phyloP scores from a whole-genome alignment of 2,888 invertebrate species.

The Andrena chrysosceles region DNA sequence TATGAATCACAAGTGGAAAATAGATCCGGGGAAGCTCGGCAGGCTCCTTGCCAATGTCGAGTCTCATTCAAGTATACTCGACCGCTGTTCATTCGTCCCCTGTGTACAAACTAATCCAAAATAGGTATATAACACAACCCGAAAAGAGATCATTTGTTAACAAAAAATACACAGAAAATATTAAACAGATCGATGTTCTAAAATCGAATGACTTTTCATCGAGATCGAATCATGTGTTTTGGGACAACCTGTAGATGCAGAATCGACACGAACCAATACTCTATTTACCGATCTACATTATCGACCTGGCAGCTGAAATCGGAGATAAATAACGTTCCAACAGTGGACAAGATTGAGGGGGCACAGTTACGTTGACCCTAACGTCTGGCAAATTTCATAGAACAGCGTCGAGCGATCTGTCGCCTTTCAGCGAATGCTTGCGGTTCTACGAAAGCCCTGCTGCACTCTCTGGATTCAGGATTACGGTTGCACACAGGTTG shows the following conservation, averaged over 20 bases:
- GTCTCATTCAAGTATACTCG: conserved; percentile 57
- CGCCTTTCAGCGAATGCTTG: conserved; percentile 12
- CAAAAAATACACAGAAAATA: too few relatives aligned
- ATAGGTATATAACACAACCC: not conserved
- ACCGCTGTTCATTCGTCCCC: not conserved
- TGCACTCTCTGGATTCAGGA: conserved; percentile 4
- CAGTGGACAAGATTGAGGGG: not conserved
- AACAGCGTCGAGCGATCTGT: not conserved
- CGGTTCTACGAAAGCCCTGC: conserved; percentile 17
- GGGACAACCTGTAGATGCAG: too few relatives aligned
- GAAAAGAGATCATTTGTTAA: not conserved
- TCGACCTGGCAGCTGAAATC: not conserved
- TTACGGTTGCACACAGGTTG: conserved; percentile 2
- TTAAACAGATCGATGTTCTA: too few relatives aligned
- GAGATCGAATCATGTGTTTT: too few relatives aligned
- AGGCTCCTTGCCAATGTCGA: conserved; percentile 66
- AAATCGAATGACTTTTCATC: too few relatives aligned
- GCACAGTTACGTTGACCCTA: conserved; percentile 20
- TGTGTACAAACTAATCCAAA: not conserved
- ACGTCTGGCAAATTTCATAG: conserved; percentile 19
- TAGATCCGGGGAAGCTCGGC: conserved; percentile 62
- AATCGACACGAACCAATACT: not conserved
- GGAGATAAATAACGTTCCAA: not conserved
- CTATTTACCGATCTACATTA: conserved; percentile 4
- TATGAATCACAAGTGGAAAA: conserved; percentile 72